Base-by-base conservation (phyloP, 1,140 invertebrate genomes). In the Zaprionus africanus region DNA sequence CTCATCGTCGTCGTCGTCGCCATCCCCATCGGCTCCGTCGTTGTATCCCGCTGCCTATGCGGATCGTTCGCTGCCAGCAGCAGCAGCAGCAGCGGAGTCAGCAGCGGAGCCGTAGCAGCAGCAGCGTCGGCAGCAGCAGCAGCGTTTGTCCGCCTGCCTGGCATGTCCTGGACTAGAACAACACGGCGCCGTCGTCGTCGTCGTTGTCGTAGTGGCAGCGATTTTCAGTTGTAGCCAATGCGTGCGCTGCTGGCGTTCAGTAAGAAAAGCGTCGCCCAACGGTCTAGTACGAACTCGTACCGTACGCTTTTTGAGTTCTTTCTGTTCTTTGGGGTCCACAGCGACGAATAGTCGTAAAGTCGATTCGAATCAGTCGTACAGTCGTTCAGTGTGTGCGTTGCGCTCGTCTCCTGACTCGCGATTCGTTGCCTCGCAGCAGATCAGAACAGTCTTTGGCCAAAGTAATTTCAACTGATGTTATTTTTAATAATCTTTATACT, bases 191-290 rank as follows among this genome's bases (percentile, higher is more conserved):
- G 76, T 73, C 76, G 80, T 67, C 68, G 82, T 66, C 67, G 69
- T 77, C 58, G 83, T 79, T 58, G 70, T 69, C 60, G 64, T 60
- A 49, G 78, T 65, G 63, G 62, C 68, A 66, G 76, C 76, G 62
- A 71, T 56, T 70, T 91, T 77, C 46, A 71, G 79, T 76, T 83
- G 87, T 87, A 79, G 83, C 90, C 86, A 92, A 92, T 92, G 87
- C 84, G 79, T 91, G 84, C 78, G 75, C 75, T 87, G 77, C 84
- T 80, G 83, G 56, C 84, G 88, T 92, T 92, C 90, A 93, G 92
- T 93, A 91, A 92, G 92, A 93, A 92, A 91, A 92, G 91, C 92
- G 92, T 92, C 92, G 92, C 92, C 91, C 88, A 92, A 91, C 92
- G 92, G 92, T 93, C 91, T 92, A 91, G 88, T 81, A 92, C 91